Evolutionary conservation across 2,113 vertebrate species (phyloP).

Genomic region (Archilochus colubris): DNA sequence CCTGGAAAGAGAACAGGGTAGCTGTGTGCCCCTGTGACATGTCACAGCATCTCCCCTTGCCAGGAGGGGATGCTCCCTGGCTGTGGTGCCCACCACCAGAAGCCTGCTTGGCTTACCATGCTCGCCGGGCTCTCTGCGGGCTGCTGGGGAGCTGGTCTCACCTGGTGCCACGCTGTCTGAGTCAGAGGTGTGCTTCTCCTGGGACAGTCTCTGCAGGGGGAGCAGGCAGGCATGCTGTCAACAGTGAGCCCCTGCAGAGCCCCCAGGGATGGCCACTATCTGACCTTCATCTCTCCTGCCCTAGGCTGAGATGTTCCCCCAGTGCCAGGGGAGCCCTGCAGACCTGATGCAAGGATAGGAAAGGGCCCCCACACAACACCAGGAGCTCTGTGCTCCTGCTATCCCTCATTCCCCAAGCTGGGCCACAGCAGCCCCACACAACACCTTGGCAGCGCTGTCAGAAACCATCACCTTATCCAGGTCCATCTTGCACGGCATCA

Average conservation of each 20-base stretch:
- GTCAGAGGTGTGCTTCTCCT: conserved; percentile 91
- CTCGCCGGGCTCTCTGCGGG: conserved; percentile 78
- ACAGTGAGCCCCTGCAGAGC: background rate
- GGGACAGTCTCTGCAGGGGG: conserved; percentile 81
- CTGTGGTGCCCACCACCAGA: background rate
- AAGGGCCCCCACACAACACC: background rate
- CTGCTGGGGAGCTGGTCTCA: conserved; percentile 70
- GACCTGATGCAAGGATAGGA: background rate
- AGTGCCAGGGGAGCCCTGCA: background rate
- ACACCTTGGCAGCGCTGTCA: rapidly evolving
- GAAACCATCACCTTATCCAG: conserved; percentile 86
- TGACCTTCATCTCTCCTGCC: background rate
- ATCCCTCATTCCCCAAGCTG: rapidly evolving
- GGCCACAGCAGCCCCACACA: rapidly evolving
- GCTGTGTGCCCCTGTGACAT: rapidly evolving
- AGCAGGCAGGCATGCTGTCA: background rate
- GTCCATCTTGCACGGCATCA: conserved; percentile 87
- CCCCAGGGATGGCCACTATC: background rate
- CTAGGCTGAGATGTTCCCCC: background rate
- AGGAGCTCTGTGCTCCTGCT: background rate
- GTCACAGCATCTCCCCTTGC: background rate
- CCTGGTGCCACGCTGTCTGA: conserved; percentile 84
- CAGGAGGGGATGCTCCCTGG: background rate
- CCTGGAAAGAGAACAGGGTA: conserved; percentile 64
- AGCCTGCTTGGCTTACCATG: conserved; percentile 73